Percentiles rank a stretch among this genome's conserved stretches.
Conservation (phyloP, 2,113 vertebrate species). For the Pelvicachromis taeniatus region DNA sequence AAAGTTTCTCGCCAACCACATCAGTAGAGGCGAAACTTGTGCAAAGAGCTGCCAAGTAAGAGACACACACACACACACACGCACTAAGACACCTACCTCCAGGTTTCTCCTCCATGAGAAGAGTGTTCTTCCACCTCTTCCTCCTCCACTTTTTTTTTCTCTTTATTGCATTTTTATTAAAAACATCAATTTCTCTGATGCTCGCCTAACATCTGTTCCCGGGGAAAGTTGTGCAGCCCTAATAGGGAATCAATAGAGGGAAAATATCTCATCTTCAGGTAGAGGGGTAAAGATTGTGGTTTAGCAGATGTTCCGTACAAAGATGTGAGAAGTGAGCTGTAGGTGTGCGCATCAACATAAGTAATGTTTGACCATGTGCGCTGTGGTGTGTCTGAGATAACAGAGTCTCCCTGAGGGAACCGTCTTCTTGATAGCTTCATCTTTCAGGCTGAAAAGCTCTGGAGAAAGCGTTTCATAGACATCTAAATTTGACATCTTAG, state of each 20-base stretch:
- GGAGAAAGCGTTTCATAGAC: conserved; percentile 17
- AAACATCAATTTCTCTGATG: conserved; percentile 57
- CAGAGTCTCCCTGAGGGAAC: conserved; percentile 33
- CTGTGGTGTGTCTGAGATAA: conserved; percentile 20
- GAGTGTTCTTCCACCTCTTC: conserved; percentile 30
- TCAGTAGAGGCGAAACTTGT: conserved; percentile 67
- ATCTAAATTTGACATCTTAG: conserved; percentile 38
- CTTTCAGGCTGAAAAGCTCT: conserved; percentile 31
- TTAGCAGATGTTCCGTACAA: conserved; percentile 58
- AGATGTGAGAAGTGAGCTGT: neutral
- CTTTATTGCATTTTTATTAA: conserved; percentile 62
- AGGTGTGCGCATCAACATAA: neutral
- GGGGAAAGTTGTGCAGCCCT: conserved; percentile 25
- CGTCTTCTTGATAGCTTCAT: conserved; percentile 16
- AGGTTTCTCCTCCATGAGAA: conserved; percentile 48
- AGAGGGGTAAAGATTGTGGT: conserved; percentile 28
- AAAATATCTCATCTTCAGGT: conserved; percentile 43
- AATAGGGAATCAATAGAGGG: conserved; percentile 56
- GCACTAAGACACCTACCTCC: conserved; percentile 37
- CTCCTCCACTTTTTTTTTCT: neutral
- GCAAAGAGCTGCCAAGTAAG: conserved; percentile 64
- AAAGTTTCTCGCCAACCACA: conserved; percentile 70
- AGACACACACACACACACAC: conserved; percentile 18
- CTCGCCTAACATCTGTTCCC: conserved; percentile 54
- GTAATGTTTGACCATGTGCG: conserved; percentile 25